A percentile compares a stretch with the other conserved stretches of the same genome.
Conservation (phyloP, 1,140 invertebrate genomes). For the Homarus americanus region DNA sequence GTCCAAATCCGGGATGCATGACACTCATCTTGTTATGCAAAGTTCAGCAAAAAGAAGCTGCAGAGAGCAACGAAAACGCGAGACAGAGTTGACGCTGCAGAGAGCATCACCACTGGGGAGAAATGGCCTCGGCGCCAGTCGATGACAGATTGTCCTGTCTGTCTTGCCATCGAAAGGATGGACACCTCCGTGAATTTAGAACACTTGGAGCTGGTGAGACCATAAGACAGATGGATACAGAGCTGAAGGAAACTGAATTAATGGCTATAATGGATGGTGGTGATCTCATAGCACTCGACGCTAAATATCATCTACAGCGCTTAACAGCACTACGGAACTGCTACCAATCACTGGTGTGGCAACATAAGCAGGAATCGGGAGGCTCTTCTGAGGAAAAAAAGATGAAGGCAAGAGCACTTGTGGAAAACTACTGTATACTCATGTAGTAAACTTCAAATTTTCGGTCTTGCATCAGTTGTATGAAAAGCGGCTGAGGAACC, state of each 20-base stretch:
- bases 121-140: background rate
- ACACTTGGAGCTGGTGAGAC: background rate
- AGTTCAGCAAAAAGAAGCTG: background rate
- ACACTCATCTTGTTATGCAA: background rate
- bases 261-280: background rate
- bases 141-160: background rate
- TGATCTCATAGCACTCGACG: background rate
- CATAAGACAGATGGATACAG: background rate
- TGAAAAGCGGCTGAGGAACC: slow-evolving; percentile 12
- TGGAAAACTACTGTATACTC: background rate
- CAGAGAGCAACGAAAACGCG: background rate
- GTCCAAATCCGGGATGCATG: background rate
- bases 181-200: slow-evolving; percentile 9
- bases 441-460: slow-evolving; percentile 17
- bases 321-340: background rate
- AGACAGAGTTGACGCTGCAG: background rate
- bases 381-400: slow-evolving; percentile 4
- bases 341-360: background rate
- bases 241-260: background rate
- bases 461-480: slow-evolving; percentile 1
- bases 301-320: background rate
- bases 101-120: background rate
- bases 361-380: background rate
- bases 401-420: slow-evolving; percentile 14
- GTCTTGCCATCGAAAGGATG: background rate